Evolutionary conservation across 2,888 invertebrate species (phyloP).

Genomic region (Ennomos fuscantarius): DNA sequence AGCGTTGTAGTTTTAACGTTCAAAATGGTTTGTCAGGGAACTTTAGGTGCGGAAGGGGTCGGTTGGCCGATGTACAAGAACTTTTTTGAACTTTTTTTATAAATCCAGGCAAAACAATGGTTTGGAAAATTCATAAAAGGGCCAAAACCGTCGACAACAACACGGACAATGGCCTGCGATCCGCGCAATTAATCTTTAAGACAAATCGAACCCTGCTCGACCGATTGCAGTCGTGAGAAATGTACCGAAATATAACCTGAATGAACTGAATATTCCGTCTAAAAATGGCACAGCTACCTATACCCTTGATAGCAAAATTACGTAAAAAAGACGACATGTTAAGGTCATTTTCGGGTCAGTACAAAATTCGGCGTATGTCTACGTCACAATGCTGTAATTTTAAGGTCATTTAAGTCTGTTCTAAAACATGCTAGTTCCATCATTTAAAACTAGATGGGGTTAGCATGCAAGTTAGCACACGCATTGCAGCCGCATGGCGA

Average conservation of each 20-base stretch:
- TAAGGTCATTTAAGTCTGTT: no score
- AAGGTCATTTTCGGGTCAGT: no score
- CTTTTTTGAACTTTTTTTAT: slow-evolving; percentile 72
- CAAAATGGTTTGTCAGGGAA: slow-evolving; percentile 32
- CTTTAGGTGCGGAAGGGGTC: slow-evolving; percentile 25
- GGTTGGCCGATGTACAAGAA: slow-evolving; percentile 51
- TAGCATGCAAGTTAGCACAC: no score
- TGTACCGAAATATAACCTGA: not conserved
- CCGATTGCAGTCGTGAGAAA: slow-evolving; percentile 45
- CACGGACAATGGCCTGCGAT: slow-evolving; percentile 69
- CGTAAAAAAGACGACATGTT: no score
- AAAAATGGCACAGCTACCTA: no score
- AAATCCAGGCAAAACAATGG: slow-evolving; percentile 78
- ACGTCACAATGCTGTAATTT: no score
- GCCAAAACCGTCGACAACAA: slow-evolving; percentile 72
- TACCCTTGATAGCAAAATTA: no score
- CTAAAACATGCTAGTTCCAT: no score
- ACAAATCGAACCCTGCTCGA: slow-evolving; percentile 68
- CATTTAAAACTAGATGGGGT: no score
- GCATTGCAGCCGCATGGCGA: no score
- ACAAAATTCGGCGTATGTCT: no score
- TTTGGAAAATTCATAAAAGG: slow-evolving; percentile 74
- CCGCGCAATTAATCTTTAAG: slow-evolving; percentile 77
- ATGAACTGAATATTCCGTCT: no score
- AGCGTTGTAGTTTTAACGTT: slow-evolving; percentile 39